Conservation (phyloP, 2,113 vertebrate species). For the Poeciliopsis occidentalis region DNA sequence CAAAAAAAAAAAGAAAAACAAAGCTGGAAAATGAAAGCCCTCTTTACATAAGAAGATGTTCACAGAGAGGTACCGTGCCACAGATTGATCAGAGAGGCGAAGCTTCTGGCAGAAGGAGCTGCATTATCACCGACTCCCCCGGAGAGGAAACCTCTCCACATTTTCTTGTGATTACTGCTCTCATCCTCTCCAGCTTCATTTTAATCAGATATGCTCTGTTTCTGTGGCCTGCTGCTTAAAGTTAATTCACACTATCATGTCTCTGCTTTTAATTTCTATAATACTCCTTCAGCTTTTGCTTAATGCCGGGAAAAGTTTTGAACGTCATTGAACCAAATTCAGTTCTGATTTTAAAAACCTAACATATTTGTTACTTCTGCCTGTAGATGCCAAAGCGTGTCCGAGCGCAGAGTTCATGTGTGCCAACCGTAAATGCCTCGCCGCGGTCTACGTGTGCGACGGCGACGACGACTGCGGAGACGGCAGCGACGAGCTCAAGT, state of each 20-base stretch:
- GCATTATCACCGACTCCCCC: conserved; percentile 3
- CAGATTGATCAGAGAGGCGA: conserved; percentile 1
- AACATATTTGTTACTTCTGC: background rate
- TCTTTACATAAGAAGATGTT: conserved; percentile 1
- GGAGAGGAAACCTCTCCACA: conserved; percentile 16
- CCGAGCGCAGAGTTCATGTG: conserved; percentile 92
- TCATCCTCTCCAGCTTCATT: conserved; percentile 7
- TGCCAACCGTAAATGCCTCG: conserved; percentile 89
- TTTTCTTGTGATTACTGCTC: background rate
- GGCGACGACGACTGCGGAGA: conserved; percentile 92
- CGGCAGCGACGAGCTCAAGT: conserved; percentile 91
- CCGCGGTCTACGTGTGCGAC: conserved; percentile 88
- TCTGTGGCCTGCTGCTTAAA: conserved; percentile 7
- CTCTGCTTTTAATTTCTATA: background rate
- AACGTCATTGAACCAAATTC: background rate
- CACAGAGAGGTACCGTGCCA: background rate
- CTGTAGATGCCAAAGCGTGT: conserved; percentile 81
- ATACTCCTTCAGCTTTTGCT: background rate
- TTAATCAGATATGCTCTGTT: conserved; percentile 4
- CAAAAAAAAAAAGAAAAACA: too few species aligned
- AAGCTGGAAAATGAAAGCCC: too few species aligned
- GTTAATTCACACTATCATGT: background rate
- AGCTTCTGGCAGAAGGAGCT: conserved; percentile 2
- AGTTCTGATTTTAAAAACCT: background rate
- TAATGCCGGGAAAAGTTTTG: background rate